Evolutionary conservation across 2,113 vertebrate species (phyloP).

Genomic region (Syrmaticus mikado): DNA sequence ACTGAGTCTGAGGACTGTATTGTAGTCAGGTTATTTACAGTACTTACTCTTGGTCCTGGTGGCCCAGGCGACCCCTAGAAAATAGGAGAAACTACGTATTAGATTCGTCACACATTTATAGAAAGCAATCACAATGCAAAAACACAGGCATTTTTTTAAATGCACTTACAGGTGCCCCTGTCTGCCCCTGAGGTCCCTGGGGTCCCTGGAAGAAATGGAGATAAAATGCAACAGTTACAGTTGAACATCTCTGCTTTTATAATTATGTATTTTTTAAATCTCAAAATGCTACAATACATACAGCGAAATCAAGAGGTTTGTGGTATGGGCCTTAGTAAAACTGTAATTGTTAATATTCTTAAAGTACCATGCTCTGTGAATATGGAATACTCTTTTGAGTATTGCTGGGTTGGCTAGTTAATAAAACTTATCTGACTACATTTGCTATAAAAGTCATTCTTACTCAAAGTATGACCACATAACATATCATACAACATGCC

Average conservation of each 20-base stretch:
- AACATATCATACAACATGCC: neutral
- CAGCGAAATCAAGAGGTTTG: neutral
- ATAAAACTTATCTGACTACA: neutral
- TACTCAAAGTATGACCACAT: neutral
- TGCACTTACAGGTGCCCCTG: conserved; percentile 90
- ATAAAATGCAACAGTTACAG: neutral
- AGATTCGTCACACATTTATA: neutral
- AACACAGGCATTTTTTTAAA: neutral
- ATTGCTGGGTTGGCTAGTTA: neutral
- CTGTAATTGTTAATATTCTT: neutral
- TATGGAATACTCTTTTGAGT: neutral
- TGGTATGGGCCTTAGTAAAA: neutral
- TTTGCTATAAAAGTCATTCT: neutral
- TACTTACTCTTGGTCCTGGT: conserved; percentile 89
- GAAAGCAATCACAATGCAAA: neutral
- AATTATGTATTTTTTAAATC: neutral
- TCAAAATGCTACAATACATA: neutral
- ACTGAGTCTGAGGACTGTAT: neutral
- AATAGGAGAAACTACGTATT: conserved; percentile 8
- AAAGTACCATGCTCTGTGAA: neutral
- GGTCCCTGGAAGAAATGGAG: conserved; percentile 84
- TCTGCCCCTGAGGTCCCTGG: conserved; percentile 87
- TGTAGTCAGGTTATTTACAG: neutral
- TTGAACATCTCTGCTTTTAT: neutral
- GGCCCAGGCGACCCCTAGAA: conserved; percentile 89